Base-by-base conservation (phyloP, 2,113 vertebrate species). In the Thymallus thymallus region DNA sequence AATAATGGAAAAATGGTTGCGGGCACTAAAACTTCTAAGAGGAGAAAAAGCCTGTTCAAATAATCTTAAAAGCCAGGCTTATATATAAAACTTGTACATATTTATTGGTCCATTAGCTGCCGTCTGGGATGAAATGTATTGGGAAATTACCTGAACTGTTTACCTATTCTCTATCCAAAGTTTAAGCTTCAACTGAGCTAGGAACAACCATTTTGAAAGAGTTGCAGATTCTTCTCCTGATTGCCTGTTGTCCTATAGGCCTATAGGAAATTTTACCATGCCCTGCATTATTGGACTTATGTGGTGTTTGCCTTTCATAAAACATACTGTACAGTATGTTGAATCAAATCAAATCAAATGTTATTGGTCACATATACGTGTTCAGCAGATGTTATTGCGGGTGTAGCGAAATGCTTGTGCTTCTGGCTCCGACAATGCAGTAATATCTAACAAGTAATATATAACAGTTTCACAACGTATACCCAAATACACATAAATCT, bases 91-190 rank as follows among this genome's bases (percentile, higher is more conserved):
- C 9, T 22, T 63, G 18, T 24, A 67, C 72, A 10, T 80, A 75
- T 82, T 76, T 76, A 71, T 32, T 45, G 60, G 45, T 20, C 18
- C 22, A 14, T 61, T 26, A 35, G 56, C 69, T 30, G 23, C 16
- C 4, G 55, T 32, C 18, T 73, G 80, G 48, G 12, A 9, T 13
- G 3, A n/a, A 45, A 63, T 51, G 41, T 46, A 51, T 10, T 9
- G 35, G 70, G 58, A 72, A 41, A 61, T 41, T 41, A 22, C 70
- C 30, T 62, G 58, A 72, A 72, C 51, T 55, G 16, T 5, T 5
- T 5, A 18, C 41, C 32, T 72, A 35, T 41, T n/a, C 41, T 22
- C 22, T 10, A 41, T 35, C 69, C 13, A 6, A 9, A 72, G n/a
- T 62, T 35, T 16, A 70, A 18, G 48, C 68, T 30, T 24, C 12